A percentile compares a stretch with the other conserved stretches of the same genome.
phyloP scores from a whole-genome alignment of 2,888 invertebrate species.

The Ophion ventricosus region DNA sequence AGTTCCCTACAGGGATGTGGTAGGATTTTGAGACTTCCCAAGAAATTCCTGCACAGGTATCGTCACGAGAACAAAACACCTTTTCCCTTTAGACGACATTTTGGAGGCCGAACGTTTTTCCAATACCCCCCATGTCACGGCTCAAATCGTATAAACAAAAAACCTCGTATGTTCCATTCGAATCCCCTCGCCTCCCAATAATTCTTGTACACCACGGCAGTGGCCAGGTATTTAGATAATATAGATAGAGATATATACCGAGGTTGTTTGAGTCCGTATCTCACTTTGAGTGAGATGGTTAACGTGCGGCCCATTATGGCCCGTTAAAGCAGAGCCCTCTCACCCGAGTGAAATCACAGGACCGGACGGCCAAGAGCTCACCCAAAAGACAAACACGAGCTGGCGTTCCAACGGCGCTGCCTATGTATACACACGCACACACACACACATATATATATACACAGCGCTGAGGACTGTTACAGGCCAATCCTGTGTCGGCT shows the following conservation, averaged over 20 bases:
- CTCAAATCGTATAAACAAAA: neutral
- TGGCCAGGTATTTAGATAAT: conserved; percentile 24
- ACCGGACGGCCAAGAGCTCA: conserved; percentile 50
- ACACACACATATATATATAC: conserved; percentile 19
- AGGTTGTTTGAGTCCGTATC: conserved; percentile 51
- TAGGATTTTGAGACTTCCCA: too few relatives aligned
- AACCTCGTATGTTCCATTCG: neutral
- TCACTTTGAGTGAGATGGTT: conserved; percentile 69
- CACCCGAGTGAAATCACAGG: conserved; percentile 51
- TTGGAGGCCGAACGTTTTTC: neutral
- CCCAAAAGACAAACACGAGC: conserved; percentile 65
- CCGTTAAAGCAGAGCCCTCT: conserved; percentile 65
- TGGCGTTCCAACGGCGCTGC: conserved; percentile 42
- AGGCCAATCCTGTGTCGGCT: conserved; percentile 71
- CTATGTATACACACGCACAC: conserved; percentile 14
- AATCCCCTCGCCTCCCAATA: neutral
- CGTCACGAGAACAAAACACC: too few relatives aligned
- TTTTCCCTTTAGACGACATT: too few relatives aligned
- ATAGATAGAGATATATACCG: conserved; percentile 26
- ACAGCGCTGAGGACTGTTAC: conserved; percentile 57
- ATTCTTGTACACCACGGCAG: conserved; percentile 17
- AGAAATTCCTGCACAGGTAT: too few relatives aligned
- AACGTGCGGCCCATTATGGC: conserved; percentile 69
- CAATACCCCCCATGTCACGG: neutral
- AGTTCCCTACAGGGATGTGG: too few relatives aligned